Conservation (phyloP, 1,140 invertebrate genomes). For the Penaeus chinensis region DNA sequence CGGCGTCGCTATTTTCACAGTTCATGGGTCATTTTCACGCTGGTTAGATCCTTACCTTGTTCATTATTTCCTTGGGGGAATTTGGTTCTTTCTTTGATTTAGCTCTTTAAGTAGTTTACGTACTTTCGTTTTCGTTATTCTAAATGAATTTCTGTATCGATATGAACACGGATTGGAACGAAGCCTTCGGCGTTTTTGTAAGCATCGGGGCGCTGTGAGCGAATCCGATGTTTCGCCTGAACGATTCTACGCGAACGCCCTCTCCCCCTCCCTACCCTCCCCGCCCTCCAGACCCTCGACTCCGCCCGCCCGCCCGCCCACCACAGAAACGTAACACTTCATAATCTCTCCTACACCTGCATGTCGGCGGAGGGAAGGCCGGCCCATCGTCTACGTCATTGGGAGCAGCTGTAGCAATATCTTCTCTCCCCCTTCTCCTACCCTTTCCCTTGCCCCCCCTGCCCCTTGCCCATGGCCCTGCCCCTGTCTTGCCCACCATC, state of each 20-base stretch:
- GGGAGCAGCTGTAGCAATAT: slow-evolving; percentile 1
- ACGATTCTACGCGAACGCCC: too few species aligned
- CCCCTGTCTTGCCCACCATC: slow-evolving; percentile 14
- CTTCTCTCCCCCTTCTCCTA: slow-evolving; percentile 9
- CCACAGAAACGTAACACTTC: too few species aligned
- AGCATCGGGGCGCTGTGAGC: too few species aligned
- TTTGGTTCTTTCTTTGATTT: neutral
- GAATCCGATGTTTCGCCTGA: too few species aligned
- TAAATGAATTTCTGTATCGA: too few species aligned
- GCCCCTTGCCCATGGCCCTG: neutral
- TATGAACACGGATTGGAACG: too few species aligned
- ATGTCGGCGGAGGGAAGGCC: neutral
- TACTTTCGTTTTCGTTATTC: too few species aligned
- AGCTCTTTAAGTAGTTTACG: neutral
- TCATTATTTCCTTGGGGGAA: neutral
- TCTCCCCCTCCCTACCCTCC: too few species aligned
- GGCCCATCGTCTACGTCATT: too few species aligned
- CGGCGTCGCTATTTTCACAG: neutral
- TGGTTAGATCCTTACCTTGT: neutral
- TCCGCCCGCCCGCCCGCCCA: neutral
- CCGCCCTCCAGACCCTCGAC: neutral
- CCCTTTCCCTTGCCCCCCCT: slow-evolving; percentile 2
- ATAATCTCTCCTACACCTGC: slow-evolving; percentile 25
- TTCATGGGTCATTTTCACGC: slow-evolving; percentile 1
- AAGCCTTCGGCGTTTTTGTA: too few species aligned